Base-by-base conservation (phyloP, 2,113 vertebrate species). In the Cyanoramphus novaezelandiae region DNA sequence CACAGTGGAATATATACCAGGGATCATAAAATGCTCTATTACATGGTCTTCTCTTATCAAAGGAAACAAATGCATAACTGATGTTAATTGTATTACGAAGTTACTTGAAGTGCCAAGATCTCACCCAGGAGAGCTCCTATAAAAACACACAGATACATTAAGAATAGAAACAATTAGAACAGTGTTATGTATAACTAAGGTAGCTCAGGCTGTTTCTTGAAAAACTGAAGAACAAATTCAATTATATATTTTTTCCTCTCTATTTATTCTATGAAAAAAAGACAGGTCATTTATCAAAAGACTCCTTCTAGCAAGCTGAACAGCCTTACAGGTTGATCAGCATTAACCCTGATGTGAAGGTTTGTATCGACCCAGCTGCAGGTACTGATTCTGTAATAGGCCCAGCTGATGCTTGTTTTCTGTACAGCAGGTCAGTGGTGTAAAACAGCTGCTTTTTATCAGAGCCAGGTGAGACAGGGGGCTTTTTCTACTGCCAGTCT, bases 1-100 rank as follows among this genome's bases (percentile, higher is more conserved):
- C 1, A 1, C 3, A 3, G 5, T 39, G 0, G 1, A 46, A 46
- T 28, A 19, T 4, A 35, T 33, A 60, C 1, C 3, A 64, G 78
- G 17, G 11, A 47, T 44, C 28, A 43, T 47, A 60, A 79, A 68
- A 52, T 44, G 2, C 24, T 68, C 53, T 47, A 9, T 35, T 80
- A 20, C 8, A 20, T 31, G 9, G 3, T 67, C 1, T 37, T 46
- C 9, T 88, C 6, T 72, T 14, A 70, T 43, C 35, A 81, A 57
- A 82, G 4, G 8, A 16, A 88, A 37, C 31, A 80, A 69, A 49
- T 16, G 11, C 10, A 12, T 65, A 55, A 53, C 8, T 70, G 13
- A 25, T 27, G 3, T 44, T 69, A 60, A 16, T 47, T 76, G 23
- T n/a, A 28, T 88, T 52, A 60, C 20, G 43, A 77, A 60, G 19